phyloP scores from a whole-genome alignment of 2,888 invertebrate species.

The Ophraella communa region DNA sequence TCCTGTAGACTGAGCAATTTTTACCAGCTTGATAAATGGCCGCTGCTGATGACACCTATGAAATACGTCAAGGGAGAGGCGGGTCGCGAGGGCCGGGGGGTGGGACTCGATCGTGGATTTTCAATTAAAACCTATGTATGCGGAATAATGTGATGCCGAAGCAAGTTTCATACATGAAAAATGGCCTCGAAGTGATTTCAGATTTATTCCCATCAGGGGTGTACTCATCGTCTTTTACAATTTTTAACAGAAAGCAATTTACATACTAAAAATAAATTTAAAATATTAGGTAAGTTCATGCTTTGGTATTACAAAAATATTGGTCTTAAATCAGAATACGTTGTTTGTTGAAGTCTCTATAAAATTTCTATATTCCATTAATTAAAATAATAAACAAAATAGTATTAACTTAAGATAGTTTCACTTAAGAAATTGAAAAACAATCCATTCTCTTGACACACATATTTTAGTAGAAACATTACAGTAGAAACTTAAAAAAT shows the following conservation, averaged over 20 bases:
- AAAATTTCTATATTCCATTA: too few species aligned
- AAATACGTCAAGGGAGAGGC: constrained; percentile 55
- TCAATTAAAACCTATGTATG: constrained; percentile 63
- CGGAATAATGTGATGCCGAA: constrained; percentile 60
- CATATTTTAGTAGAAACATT: too few species aligned
- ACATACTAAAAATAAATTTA: too few species aligned
- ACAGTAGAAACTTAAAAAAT: too few species aligned
- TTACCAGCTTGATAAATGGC: constrained; percentile 60
- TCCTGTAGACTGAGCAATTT: constrained; percentile 60
- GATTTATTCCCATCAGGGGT: constrained; percentile 11
- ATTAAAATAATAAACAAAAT: too few species aligned
- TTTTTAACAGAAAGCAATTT: neutral
- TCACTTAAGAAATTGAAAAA: too few species aligned
- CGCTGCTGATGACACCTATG: constrained; percentile 61
- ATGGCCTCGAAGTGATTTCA: constrained; percentile 28
- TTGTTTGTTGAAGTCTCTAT: too few species aligned
- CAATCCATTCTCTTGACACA: too few species aligned
- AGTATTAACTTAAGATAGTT: too few species aligned
- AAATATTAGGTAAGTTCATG: too few species aligned
- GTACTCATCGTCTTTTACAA: neutral
- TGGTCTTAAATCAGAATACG: too few species aligned
- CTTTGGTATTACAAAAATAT: too few species aligned
- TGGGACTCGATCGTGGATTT: constrained; percentile 53
- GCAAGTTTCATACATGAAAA: constrained; percentile 42
- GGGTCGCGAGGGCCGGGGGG: constrained; percentile 42